Evolutionary conservation across 2,888 invertebrate species (phyloP).

Genomic region (Cremastinae sp.): DNA sequence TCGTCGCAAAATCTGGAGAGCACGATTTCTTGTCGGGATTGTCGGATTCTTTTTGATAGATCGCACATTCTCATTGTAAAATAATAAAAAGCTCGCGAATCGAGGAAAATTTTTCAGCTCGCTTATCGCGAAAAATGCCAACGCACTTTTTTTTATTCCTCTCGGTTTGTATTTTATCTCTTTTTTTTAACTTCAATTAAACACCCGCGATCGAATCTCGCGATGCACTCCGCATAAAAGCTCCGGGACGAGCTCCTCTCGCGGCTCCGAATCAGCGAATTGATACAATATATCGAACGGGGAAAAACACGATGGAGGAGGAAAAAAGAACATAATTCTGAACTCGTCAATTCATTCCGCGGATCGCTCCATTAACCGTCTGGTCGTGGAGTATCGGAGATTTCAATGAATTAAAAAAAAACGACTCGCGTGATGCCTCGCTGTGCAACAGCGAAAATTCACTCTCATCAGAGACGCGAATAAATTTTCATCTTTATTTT

Average conservation of each 20-base stretch:
- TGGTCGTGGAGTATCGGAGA: neutral
- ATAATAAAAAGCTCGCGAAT: neutral
- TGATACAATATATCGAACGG: slow-evolving; percentile 11
- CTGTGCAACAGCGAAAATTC: neutral
- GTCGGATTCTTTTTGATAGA: no score
- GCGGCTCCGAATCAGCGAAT: slow-evolving; percentile 10
- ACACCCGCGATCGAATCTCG: slow-evolving; percentile 20
- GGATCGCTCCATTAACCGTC: slow-evolving; percentile 13
- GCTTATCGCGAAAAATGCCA: slow-evolving; percentile 48
- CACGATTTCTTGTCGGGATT: no score
- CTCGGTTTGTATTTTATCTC: no score
- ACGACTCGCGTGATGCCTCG: slow-evolving; percentile 6
- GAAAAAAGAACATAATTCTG: slow-evolving; percentile 16
- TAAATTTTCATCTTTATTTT: no score
- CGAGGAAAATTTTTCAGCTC: slow-evolving; percentile 30
- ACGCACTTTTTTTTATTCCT: slow-evolving; percentile 33
- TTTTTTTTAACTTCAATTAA: slow-evolving; percentile 3
- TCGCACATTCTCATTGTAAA: no score
- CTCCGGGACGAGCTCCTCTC: neutral
- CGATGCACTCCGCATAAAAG: slow-evolving; percentile 3
- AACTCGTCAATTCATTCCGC: slow-evolving; percentile 33
- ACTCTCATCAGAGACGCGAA: neutral
- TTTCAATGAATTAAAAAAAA: slow-evolving; percentile 1
- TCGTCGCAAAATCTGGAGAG: no score
- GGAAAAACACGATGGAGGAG: slow-evolving; percentile 4